Evolutionary conservation across 2,888 invertebrate genomes (phyloP), one percentile per base, ranked within the genome.

Genomic region (Melinaea marsaeus): DNA sequence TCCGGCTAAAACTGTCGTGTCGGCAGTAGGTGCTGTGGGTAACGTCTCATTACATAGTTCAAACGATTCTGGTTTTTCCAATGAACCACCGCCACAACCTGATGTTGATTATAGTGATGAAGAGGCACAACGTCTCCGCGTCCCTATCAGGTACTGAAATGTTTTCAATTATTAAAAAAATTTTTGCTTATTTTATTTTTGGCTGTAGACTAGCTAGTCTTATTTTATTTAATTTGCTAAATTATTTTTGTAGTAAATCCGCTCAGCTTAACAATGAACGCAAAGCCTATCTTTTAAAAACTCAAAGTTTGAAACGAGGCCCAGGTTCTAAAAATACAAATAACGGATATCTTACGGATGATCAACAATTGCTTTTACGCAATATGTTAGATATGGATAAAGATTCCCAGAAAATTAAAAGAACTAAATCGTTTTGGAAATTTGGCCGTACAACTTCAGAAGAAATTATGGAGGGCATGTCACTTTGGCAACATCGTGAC

Each of bases 101-200:
- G 97, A 97, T 85, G 94, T 96, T 65, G 97, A 97, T 85, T 97
- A 97, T 84, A 97, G 96, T 60, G 97, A 97, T 79, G 97, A 97
- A 86, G 97, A 97, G 80, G 95, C 94, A 64, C 92, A 94, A 72
- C 84, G 91, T 69, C 82, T 92, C 76, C 90, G 92, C 65, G 92
- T 93, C 69, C 93, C 94, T 47, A 92, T 93, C 82, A 93, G 94
- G 94, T 94, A 89, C 61, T 58, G 63, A 61, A 13, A 2, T 7
- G 68, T 47, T 63, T 54, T 11, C 47, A 57, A 59, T 55, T 56
- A 48, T 48, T 55, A n/a, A 42, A 2, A 9, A 42, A 9, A 62
- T 65, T 58, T 48, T 59, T 55, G 42, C 60, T 69, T 63, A 55
- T 48, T 55, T 66, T 65, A 65, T 64, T 68, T 58, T 64, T 65